Percentiles rank a stretch among this genome's conserved stretches.
Evolutionary conservation across 2,797 vertebrate species (phyloP).

Genomic region (Crenichthys baileyi): DNA sequence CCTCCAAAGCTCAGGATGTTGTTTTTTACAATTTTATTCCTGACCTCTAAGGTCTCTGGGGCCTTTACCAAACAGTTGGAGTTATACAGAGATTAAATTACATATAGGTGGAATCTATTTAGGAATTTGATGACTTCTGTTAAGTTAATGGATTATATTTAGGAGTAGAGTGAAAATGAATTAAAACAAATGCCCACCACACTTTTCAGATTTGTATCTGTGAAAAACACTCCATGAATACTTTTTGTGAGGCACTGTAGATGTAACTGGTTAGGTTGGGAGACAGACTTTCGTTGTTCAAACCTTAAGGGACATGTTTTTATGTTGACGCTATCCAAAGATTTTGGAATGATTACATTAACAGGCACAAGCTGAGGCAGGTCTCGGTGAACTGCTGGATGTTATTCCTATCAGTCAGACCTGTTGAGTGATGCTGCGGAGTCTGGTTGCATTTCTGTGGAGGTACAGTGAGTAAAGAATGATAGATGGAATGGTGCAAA

Average conservation of each 20-base stretch:
- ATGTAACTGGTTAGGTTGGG: background rate
- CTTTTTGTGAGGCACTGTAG: background rate
- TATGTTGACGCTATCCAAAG: background rate
- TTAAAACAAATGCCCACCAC: background rate
- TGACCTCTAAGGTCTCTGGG: too few relatives aligned
- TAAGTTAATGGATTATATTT: background rate
- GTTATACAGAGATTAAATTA: background rate
- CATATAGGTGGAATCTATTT: background rate
- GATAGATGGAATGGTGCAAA: background rate
- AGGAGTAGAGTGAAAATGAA: background rate
- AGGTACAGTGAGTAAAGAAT: background rate
- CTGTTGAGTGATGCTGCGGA: conserved; percentile 31
- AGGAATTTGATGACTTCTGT: background rate
- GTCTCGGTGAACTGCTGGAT: conserved; percentile 3
- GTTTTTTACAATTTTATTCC: too few relatives aligned
- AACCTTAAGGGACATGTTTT: conserved; percentile 1
- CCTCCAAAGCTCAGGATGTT: too few relatives aligned
- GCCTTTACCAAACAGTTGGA: background rate
- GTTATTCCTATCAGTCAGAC: conserved; percentile 25
- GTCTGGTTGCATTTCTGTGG: background rate
- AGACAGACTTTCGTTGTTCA: background rate
- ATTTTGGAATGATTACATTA: conserved; percentile 10
- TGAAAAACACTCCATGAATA: background rate
- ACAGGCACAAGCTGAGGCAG: conserved; percentile 12
- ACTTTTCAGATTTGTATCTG: background rate